phyloP scores from a whole-genome alignment of 2,888 invertebrate genomes.

The Lasioglossum calceatum region DNA sequence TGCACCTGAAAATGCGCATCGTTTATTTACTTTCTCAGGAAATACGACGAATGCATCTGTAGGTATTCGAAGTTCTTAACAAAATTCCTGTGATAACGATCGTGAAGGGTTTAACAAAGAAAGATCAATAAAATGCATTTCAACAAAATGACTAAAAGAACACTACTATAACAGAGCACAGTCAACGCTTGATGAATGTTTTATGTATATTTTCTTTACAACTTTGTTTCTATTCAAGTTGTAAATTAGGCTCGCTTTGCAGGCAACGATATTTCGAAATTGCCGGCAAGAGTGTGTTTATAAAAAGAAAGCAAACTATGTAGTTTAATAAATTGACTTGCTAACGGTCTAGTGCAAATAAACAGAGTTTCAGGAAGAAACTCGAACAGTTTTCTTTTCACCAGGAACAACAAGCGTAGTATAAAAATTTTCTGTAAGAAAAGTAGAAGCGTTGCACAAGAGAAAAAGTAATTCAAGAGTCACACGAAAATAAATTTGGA shows the following conservation, averaged over 20 bases:
- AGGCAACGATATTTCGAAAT: not conserved
- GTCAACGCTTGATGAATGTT: constrained; percentile 8
- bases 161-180: constrained; percentile 14
- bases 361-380: not conserved
- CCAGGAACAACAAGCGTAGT: not conserved
- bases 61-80: constrained; percentile 8
- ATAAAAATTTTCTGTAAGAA: not conserved
- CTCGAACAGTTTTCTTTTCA: not conserved
- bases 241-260: constrained; percentile 23
- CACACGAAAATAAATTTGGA: not conserved
- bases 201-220: not conserved
- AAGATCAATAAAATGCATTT: constrained; percentile 51
- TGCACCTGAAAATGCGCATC: constrained; percentile 67
- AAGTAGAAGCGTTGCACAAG: not conserved
- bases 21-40: constrained; percentile 27
- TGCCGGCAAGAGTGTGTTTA: not conserved
- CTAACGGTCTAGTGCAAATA: not conserved
- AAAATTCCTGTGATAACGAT: not conserved
- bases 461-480: not conserved
- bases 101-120: constrained; percentile 18
- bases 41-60: constrained; percentile 12
- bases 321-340: not conserved
- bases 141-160: constrained; percentile 35
- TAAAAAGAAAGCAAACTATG: not conserved
- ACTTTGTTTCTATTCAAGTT: not conserved